phyloP scores from a whole-genome alignment of 2,113 vertebrate genomes.

The Paraplagusia blochii region DNA sequence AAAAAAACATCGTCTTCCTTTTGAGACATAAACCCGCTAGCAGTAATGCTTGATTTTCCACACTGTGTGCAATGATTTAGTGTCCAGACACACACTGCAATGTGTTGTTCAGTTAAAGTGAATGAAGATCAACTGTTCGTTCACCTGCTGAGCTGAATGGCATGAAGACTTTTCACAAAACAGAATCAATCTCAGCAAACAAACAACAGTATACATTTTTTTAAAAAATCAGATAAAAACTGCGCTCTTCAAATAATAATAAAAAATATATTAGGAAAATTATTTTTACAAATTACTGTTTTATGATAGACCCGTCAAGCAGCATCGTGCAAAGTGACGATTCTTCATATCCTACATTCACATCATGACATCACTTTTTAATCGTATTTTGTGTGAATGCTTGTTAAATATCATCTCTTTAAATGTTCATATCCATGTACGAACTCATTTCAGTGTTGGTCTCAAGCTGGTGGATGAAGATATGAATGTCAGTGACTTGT shows the following conservation, averaged over 20 bases:
- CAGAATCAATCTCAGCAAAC: not conserved
- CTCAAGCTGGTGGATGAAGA: not conserved
- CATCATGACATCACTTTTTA: not conserved
- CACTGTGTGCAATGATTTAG: not conserved
- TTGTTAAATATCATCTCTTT: not conserved
- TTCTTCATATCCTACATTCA: not conserved
- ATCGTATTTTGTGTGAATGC: not conserved
- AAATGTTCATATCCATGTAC: not conserved
- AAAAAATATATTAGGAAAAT: too few species aligned
- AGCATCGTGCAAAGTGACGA: not conserved
- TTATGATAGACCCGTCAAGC: not conserved
- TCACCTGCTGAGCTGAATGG: conserved; percentile 14
- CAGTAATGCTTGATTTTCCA: not conserved
- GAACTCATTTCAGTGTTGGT: not conserved
- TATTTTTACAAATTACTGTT: conserved; percentile 8
- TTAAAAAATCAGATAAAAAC: too few species aligned
- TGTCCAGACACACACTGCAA: not conserved
- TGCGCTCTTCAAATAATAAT: too few species aligned
- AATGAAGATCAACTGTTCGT: not conserved
- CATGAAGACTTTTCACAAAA: conserved; percentile 8
- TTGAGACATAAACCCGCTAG: too few species aligned
- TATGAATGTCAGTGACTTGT: not conserved
- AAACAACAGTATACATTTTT: not conserved
- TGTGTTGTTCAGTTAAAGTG: not conserved
- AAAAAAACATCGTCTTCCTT: not conserved